A percentile compares a stretch with the other conserved stretches of the same genome.
phyloP scores from a whole-genome alignment of 2,113 vertebrate species.

The Tamias sibiricus region DNA sequence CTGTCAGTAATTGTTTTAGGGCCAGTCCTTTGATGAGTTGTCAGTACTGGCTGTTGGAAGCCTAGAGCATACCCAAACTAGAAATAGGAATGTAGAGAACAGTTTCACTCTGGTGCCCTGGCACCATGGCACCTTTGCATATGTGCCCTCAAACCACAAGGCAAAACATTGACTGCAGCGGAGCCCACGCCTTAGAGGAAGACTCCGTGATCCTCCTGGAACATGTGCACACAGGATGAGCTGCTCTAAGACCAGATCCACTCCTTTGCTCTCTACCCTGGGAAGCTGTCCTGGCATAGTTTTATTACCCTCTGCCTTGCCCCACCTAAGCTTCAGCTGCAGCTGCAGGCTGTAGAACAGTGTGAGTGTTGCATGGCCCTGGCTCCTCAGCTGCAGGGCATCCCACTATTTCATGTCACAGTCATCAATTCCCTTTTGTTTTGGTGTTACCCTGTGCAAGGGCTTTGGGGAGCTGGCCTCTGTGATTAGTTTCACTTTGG shows the following conservation, averaged over 20 bases:
- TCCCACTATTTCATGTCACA: background rate
- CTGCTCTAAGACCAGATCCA: too few relatives aligned
- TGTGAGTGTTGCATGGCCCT: background rate
- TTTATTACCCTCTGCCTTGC: background rate
- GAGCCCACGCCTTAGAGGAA: background rate
- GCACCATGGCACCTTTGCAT: accelerated
- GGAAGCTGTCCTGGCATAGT: background rate
- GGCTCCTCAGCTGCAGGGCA: background rate
- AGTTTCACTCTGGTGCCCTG: too few relatives aligned
- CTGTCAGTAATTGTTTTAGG: too few relatives aligned
- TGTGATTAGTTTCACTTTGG: too few relatives aligned
- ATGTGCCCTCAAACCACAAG: background rate
- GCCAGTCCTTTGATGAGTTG: background rate
- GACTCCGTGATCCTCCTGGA: background rate
- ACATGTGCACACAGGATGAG: background rate
- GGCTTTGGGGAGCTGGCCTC: too few relatives aligned
- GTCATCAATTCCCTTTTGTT: background rate
- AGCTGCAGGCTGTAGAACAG: background rate
- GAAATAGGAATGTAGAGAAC: too few relatives aligned
- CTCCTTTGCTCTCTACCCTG: background rate
- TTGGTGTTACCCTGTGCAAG: background rate
- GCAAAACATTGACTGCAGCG: background rate
- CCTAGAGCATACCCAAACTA: background rate
- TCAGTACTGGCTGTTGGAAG: background rate
- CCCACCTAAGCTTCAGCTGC: background rate